phyloP scores from a whole-genome alignment of 1,140 invertebrate species.

The Sycobia sp. region DNA sequence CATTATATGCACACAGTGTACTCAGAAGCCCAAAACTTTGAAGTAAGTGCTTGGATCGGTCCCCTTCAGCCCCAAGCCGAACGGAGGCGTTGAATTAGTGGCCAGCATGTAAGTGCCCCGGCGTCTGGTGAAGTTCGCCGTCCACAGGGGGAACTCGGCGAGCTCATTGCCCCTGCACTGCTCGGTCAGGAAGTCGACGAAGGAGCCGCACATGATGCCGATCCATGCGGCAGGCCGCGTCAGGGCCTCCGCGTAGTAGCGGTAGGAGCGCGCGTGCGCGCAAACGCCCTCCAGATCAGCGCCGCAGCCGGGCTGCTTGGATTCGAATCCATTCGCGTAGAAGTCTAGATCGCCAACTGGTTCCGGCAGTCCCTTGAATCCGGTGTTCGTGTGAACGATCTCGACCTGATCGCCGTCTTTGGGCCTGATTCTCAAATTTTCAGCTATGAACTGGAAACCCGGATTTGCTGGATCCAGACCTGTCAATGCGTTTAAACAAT shows the following conservation, averaged over 20 bases:
- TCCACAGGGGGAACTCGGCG: no score
- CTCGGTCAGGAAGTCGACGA: no score
- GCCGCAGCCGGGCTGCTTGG: slow-evolving; percentile 12
- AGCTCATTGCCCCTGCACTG: no score
- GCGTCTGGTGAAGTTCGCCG: no score
- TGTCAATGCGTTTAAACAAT: neutral
- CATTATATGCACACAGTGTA: no score
- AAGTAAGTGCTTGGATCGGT: no score
- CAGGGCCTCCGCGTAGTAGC: slow-evolving; percentile 14
- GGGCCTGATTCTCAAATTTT: neutral
- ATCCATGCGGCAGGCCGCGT: neutral
- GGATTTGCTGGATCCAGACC: neutral
- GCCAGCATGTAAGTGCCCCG: no score
- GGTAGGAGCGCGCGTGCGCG: slow-evolving; percentile 2
- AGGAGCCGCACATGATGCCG: no score
- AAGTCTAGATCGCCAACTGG: slow-evolving; percentile 8
- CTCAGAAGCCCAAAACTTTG: no score
- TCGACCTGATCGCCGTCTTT: slow-evolving; percentile 6
- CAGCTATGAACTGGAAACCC: neutral
- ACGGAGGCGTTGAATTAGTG: no score
- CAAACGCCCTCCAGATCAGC: neutral
- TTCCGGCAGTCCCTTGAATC: neutral
- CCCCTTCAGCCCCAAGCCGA: no score
- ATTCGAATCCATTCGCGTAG: slow-evolving; percentile 26
- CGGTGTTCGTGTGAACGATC: slow-evolving; percentile 10